phyloP scores from a whole-genome alignment of 2,113 vertebrate genomes.

The Lycaon pictus region DNA sequence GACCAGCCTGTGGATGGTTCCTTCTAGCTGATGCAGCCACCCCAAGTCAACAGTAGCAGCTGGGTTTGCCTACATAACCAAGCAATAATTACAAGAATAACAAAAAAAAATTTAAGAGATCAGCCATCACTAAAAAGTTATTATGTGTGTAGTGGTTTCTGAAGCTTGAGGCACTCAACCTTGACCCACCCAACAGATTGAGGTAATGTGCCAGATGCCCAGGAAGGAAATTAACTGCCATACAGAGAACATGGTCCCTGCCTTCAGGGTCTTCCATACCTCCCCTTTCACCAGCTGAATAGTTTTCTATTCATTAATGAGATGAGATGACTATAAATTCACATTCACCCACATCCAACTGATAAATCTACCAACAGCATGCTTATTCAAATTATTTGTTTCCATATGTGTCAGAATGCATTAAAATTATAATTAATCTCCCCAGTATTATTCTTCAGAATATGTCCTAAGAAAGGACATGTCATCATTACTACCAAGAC shows the following conservation, averaged over 20 bases:
- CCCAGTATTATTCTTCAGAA: conserved; percentile 22
- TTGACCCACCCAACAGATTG: background rate
- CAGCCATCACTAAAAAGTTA: background rate
- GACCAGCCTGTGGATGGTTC: rapidly evolving
- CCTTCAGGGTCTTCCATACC: background rate
- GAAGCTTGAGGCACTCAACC: background rate
- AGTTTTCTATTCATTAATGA: background rate
- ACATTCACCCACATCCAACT: conserved; percentile 1
- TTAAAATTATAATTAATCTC: conserved; percentile 71
- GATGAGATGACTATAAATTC: conserved; percentile 29
- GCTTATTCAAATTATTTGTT: conserved; percentile 64
- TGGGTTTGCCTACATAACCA: background rate
- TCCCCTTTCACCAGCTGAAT: background rate
- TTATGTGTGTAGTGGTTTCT: background rate
- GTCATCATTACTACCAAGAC: conserved; percentile 27
- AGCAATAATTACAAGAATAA: background rate
- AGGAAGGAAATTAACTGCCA: background rate
- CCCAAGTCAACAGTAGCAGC: rapidly evolving
- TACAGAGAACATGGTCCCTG: background rate
- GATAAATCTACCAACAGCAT: background rate
- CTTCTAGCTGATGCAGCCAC: background rate
- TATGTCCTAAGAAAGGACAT: conserved; percentile 64
- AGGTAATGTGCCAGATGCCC: rapidly evolving
- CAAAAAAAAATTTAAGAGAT: background rate
- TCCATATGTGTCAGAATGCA: conserved; percentile 65